A percentile compares a stretch with the other conserved stretches of the same genome.
Conservation (phyloP, 2,888 invertebrate genomes). For the Linnaemya vulpina region DNA sequence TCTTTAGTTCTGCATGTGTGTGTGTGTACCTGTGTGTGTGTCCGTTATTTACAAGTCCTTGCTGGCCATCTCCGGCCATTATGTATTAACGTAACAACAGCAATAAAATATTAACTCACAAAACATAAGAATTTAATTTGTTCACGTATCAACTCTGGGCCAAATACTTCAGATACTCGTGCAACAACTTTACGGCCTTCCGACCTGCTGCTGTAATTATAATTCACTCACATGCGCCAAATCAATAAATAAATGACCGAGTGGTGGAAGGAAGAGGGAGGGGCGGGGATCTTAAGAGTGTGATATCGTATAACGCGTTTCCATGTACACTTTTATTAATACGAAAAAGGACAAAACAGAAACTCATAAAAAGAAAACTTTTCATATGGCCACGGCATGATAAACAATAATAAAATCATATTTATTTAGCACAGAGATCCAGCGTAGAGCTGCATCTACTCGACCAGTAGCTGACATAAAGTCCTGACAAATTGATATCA, state of each 20-base stretch:
- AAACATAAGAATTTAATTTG: constrained; percentile 48
- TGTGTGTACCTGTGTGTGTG: background rate
- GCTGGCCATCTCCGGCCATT: background rate
- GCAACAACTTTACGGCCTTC: constrained; percentile 52
- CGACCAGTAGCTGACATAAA: background rate
- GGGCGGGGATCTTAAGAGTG: background rate
- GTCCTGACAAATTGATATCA: background rate
- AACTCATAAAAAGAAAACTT: constrained; percentile 1
- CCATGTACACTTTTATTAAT: constrained; percentile 16
- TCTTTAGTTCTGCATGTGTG: background rate
- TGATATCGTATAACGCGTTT: constrained; percentile 16
- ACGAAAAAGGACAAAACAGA: background rate
- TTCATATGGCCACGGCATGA: constrained; percentile 57
- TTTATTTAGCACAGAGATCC: constrained; percentile 46
- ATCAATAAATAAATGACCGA: background rate
- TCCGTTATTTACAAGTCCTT: background rate
- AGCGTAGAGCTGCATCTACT: background rate
- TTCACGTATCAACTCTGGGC: constrained; percentile 45
- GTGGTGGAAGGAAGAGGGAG: background rate
- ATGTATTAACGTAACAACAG: constrained; percentile 16
- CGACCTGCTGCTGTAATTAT: constrained; percentile 53
- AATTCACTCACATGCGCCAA: constrained; percentile 40
- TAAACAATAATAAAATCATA: constrained; percentile 62
- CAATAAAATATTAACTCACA: constrained; percentile 27
- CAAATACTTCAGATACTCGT: background rate